Evolutionary conservation across 2,888 invertebrate genomes (phyloP).

Genomic region (Branchipolynoe longqiensis): DNA sequence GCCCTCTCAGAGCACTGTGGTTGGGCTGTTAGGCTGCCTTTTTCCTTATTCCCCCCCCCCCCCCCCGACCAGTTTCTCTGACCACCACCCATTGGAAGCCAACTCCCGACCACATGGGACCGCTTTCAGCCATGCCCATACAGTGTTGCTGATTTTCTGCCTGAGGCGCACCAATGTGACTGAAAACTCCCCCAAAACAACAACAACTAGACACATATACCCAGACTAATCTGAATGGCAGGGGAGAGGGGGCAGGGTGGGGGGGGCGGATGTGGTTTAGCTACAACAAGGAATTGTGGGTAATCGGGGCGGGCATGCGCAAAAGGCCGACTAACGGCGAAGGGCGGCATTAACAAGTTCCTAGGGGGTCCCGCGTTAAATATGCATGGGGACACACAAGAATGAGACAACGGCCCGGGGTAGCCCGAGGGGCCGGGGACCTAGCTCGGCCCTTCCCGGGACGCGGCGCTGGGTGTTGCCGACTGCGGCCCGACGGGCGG

Average conservation of each 20-base stretch:
- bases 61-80: no score
- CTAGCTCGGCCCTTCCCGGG: no score
- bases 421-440: slow-evolving; percentile 5
- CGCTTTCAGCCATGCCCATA: no score
- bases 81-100: no score
- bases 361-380: slow-evolving; percentile 26
- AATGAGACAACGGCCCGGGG: neutral
- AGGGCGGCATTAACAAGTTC: slow-evolving; percentile 6
- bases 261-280: slow-evolving; percentile 13
- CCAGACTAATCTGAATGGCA: neutral
- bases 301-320: slow-evolving; percentile 42
- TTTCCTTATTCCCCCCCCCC: no score
- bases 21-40: no score
- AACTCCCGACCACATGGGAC: no score
- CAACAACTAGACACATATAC: no score
- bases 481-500: neutral
- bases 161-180: no score
- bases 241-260: neutral
- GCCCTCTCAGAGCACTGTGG: no score
- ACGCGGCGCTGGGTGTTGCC: neutral
- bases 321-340: neutral
- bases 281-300: slow-evolving; percentile 39
- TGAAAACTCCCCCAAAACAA: no score
- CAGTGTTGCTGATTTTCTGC: no score
- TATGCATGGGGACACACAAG: slow-evolving; percentile 7